phyloP scores from a whole-genome alignment of 2,113 vertebrate species.

The Xiphophorus maculatus region DNA sequence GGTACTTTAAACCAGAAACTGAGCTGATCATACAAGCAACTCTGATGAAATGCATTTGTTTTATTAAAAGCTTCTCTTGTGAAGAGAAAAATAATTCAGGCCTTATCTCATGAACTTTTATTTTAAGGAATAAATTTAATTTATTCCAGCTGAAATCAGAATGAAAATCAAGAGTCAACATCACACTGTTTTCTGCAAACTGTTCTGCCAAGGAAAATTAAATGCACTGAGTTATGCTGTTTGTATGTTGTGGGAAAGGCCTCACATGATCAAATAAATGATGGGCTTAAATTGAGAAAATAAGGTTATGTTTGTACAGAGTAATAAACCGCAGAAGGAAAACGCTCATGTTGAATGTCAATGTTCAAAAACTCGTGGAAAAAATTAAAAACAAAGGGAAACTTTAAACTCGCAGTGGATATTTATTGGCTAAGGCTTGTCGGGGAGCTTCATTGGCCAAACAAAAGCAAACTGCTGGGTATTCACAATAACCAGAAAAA shows the following conservation, averaged over 20 bases:
- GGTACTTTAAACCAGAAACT: constrained; percentile 31
- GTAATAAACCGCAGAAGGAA: not conserved
- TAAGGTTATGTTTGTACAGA: not conserved
- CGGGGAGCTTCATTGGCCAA: not conserved
- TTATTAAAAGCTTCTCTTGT: constrained; percentile 4
- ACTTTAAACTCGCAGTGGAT: not conserved
- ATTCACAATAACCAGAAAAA: not conserved
- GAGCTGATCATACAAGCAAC: constrained; percentile 33
- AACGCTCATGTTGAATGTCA: not conserved
- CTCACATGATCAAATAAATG: not conserved
- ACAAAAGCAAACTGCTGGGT: not conserved
- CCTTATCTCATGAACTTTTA: constrained; percentile 5
- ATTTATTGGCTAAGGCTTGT: not conserved
- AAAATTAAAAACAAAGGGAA: not conserved
- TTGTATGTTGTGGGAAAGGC: not conserved
- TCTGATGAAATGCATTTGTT: constrained; percentile 21
- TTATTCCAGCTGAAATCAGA: not conserved
- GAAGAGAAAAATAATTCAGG: constrained; percentile 5
- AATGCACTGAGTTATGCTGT: not conserved
- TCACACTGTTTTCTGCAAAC: not conserved
- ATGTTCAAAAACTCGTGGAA: not conserved
- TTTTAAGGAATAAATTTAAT: constrained; percentile 10
- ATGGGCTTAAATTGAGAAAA: not conserved
- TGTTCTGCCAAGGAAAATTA: not conserved
- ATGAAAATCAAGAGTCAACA: not conserved